These are phyloP conservation scores for Dermolepida albohirtum DNA, from an alignment of 2,888 invertebrate genomes.

Conservation along the genomic window DNA sequence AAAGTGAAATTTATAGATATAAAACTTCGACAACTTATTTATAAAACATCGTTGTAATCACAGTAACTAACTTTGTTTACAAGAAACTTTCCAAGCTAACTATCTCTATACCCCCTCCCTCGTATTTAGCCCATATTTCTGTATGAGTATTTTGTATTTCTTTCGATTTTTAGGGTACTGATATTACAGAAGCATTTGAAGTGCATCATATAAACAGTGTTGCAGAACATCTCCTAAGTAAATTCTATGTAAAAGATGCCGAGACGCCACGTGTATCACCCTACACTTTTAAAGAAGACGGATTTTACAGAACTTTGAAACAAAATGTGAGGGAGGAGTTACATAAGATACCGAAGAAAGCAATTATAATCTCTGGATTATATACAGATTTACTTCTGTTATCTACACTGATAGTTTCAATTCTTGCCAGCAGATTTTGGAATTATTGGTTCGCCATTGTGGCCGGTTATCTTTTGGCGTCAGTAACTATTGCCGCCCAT, in stretches of 20 bases:
- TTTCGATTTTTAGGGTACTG: constrained; percentile 71
- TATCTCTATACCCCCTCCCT: no score
- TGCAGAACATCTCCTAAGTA: constrained; percentile 71
- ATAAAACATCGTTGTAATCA: no score
- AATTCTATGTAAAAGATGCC: constrained; percentile 76
- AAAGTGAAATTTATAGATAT: no score
- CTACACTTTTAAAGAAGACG: constrained; percentile 78
- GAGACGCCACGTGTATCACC: constrained; percentile 75
- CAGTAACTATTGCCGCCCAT: constrained; percentile 72
- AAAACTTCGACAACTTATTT: no score
- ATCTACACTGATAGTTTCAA: constrained; percentile 58
- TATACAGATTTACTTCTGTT: constrained; percentile 63
- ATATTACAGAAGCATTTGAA: constrained; percentile 86
- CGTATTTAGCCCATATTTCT: no score
- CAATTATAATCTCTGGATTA: constrained; percentile 58
- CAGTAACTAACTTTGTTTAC: no score
- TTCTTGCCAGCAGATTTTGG: constrained; percentile 58
- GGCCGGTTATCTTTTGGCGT: constrained; percentile 70
- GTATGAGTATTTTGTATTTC: not conserved
- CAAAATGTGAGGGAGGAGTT: constrained; percentile 68
- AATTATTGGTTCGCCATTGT: constrained; percentile 64
- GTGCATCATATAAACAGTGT: constrained; percentile 73
- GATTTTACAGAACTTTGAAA: constrained; percentile 81
- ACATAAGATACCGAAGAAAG: constrained; percentile 67
- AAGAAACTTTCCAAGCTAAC: no score